Base-by-base conservation (phyloP, 2,888 invertebrate genomes). In the Thecocarcelia acutangulata region DNA sequence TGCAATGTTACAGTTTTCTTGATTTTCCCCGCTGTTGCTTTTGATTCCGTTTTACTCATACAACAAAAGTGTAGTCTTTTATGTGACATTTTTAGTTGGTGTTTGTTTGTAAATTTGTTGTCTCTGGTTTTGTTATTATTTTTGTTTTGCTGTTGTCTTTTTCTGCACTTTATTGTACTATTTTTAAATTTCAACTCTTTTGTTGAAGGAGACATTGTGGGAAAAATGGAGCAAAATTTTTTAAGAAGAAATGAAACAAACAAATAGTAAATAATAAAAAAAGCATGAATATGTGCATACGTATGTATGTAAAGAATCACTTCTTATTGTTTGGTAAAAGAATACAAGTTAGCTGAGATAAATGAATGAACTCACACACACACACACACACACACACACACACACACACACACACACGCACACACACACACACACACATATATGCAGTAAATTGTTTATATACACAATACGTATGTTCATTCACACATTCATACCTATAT, bases 1-100 rank as follows among this genome's bases (percentile, higher is more conserved):
- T 72, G 72, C 61, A 76, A 76, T 74, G 52, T 82, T 70, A 58
- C 73, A 69, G 58, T 81, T 81, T 76, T 74, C 64, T 50, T 70
- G 19, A 21, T 63, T 58, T 68, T 52, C 6, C 21, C 46, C 56
- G 37, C n/a, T 46, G 15, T 48, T 61, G 42, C 46, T 17, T 59
- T 21, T 46, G 37, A 17, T 56, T 33, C 12, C 17, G 56, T 17
- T 50, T 61, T 61, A 28, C 52, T 52, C 56, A 44, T 61, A 21
- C 21, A 46, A 17, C 17, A 46, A 15, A 15, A 42, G 42, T 24
- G 12, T 9, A 44, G 24, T 68, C 40, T 42, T 54, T 17, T 15
- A 50, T 59, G 15, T 48, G 50, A 48, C 6, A 15, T 70, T 70
- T 70, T 50, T 37, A 50, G 37, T 46, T 54, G 54, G 37, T 37